Evolutionary conservation across 2,888 invertebrate species (phyloP), one percentile per base, ranked within the genome.

Genomic region (Spatulosminthurus flaviceps): DNA sequence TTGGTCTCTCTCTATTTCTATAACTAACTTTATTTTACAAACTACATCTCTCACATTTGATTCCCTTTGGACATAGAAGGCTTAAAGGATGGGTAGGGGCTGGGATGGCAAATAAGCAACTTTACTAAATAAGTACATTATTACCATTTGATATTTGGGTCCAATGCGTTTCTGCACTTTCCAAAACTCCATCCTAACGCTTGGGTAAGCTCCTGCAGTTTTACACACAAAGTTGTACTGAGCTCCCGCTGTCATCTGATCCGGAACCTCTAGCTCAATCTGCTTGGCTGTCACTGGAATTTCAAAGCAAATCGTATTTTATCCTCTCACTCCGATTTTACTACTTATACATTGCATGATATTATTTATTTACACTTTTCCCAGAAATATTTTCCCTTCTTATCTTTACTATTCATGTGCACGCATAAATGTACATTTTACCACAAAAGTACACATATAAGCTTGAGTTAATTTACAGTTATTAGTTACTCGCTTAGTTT

Each of bases 131-230:
- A 13, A 7, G 13, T 41, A 41, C 24, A 79, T 71, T 75, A 81
- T 84, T 84, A 84, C 84, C 51, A 79, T 83, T 82, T 84, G 84
- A 84, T 81, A 83, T 82, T 80, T 82, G 66, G 83, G 81, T 60
- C 83, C 84, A 72, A 85, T 79, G 72, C 85, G 79, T 73, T 81
- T 83, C 77, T 82, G 82, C 76, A 81, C 79, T 80, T 82, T 85
- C 83, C 83, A 85, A 70, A 84, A 82, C 74, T 84, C 83, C 64
- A 85, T 82, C 77, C 82, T 83, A 42, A 85, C 82, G 70, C 81
- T 81, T 42, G 84, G 84, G 80, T 84, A 84, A 64, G 84, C 82
- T 71, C 84, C 84, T 61, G 79, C 76, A 11, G 82, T 79, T 79
- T 80, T 80, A 75, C 84, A 85, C 34, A 78, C 51, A 60, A 84